Percentiles rank a stretch among this genome's conserved stretches.
Conservation (phyloP, 2,797 vertebrate genomes). For the Crocodylus rhombifer region DNA sequence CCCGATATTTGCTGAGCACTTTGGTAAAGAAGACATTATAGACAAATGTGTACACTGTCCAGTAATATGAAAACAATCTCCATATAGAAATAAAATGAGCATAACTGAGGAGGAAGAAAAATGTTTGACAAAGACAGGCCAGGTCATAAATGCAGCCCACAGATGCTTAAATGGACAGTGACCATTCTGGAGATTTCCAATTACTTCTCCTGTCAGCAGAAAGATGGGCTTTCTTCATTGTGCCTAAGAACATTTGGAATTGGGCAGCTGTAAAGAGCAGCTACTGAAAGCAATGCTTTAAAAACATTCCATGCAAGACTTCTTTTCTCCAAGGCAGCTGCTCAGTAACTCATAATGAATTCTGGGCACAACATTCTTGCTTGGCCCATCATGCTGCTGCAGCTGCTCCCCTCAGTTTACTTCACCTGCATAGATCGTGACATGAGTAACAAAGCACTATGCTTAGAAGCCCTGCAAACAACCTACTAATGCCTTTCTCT, state of each 20-base stretch:
- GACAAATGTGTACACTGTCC: not conserved
- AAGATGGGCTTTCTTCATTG: not conserved
- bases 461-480: not conserved
- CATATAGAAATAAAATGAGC: not conserved
- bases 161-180: not conserved
- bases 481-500: not conserved
- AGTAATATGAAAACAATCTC: not conserved
- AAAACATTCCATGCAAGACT: slow-evolving; percentile 41
- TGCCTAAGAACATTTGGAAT: slow-evolving; percentile 18
- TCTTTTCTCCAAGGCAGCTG: slow-evolving; percentile 67
- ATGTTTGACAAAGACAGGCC: not conserved
- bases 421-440: slow-evolving; percentile 73
- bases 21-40: not conserved
- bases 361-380: slow-evolving; percentile 51
- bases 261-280: slow-evolving; percentile 18
- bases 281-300: slow-evolving; percentile 44
- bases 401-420: slow-evolving; percentile 65
- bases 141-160: not conserved
- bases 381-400: slow-evolving; percentile 63
- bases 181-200: not conserved
- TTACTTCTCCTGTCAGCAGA: not conserved
- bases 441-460: slow-evolving; percentile 51
- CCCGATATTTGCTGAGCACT: not conserved
- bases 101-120: not conserved
- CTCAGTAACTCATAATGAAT: slow-evolving; percentile 57